These are phyloP conservation scores for Coenonympha glycerion DNA, from an alignment of 2,888 invertebrate genomes.

Conservation along the genomic window DNA sequence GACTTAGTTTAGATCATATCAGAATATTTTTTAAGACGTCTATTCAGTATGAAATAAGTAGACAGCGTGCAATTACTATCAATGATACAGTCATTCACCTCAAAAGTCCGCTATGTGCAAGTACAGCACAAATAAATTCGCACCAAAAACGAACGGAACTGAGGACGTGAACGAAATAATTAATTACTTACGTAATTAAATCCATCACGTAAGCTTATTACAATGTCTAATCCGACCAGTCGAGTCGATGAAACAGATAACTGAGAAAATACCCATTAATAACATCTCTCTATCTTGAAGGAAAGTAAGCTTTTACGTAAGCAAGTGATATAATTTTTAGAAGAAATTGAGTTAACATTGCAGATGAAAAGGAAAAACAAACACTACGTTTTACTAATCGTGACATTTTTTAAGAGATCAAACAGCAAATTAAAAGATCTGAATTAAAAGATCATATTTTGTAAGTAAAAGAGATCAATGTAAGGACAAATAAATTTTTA, in stretches of 20 bases:
- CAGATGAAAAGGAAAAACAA: background rate
- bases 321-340: too few relatives aligned
- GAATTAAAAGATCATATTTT: too few relatives aligned
- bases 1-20: too few relatives aligned
- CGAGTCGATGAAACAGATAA: conserved; percentile 12
- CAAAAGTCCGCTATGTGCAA: conserved; percentile 25
- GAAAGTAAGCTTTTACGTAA: conserved; percentile 18
- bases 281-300: conserved; percentile 20
- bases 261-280: conserved; percentile 27
- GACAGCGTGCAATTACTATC: too few relatives aligned
- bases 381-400: too few relatives aligned
- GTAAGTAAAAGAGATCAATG: too few relatives aligned
- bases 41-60: too few relatives aligned
- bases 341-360: too few relatives aligned
- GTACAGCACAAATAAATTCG: conserved; percentile 30
- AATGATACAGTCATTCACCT: conserved; percentile 34
- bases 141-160: conserved; percentile 47
- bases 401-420: too few relatives aligned
- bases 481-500: too few relatives aligned
- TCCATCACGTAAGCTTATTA: conserved; percentile 45
- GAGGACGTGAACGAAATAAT: conserved; percentile 48
- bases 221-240: conserved; percentile 19
- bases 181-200: conserved; percentile 50
- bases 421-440: too few relatives aligned
- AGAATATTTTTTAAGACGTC: too few relatives aligned